Percentiles rank a stretch among this genome's conserved stretches.
phyloP scores from a whole-genome alignment of 2,888 invertebrate species.

The Rhamphomyia laevipes region DNA sequence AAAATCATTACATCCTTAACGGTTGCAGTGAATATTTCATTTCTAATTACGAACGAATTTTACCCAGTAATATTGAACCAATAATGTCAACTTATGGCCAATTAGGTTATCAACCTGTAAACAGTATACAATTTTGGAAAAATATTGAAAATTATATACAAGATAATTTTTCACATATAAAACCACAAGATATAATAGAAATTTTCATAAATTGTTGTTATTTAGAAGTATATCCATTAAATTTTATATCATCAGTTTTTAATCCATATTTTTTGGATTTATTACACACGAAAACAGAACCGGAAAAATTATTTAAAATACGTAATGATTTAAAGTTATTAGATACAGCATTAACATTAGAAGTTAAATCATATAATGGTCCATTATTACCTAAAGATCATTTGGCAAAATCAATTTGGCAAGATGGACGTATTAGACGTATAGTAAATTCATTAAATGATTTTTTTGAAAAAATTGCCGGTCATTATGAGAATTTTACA shows the following conservation, averaged over 20 bases:
- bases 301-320: conserved; percentile 37
- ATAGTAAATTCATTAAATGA: conserved; percentile 40
- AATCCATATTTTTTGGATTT: conserved; percentile 48
- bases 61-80: conserved; percentile 43
- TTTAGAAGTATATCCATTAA: conserved; percentile 47
- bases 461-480: conserved; percentile 37
- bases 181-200: conserved; percentile 45
- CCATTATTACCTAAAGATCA: conserved; percentile 46
- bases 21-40: conserved; percentile 47
- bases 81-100: conserved; percentile 50
- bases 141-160: conserved; percentile 42
- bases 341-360: conserved; percentile 52
- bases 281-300: conserved; percentile 36
- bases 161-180: conserved; percentile 45
- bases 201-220: conserved; percentile 53
- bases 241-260: conserved; percentile 47
- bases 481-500: conserved; percentile 40
- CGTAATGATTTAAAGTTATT: conserved; percentile 46
- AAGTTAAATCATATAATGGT: conserved; percentile 46
- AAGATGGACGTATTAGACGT: conserved; percentile 44
- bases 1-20: conserved; percentile 45
- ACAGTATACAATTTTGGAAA: conserved; percentile 44
- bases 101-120: conserved; percentile 44
- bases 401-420: conserved; percentile 40
- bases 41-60: conserved; percentile 38